Percentiles rank a stretch among this genome's conserved stretches.
Evolutionary conservation across 2,797 vertebrate species (phyloP).

Genomic region (Urosaurus nigricauda): DNA sequence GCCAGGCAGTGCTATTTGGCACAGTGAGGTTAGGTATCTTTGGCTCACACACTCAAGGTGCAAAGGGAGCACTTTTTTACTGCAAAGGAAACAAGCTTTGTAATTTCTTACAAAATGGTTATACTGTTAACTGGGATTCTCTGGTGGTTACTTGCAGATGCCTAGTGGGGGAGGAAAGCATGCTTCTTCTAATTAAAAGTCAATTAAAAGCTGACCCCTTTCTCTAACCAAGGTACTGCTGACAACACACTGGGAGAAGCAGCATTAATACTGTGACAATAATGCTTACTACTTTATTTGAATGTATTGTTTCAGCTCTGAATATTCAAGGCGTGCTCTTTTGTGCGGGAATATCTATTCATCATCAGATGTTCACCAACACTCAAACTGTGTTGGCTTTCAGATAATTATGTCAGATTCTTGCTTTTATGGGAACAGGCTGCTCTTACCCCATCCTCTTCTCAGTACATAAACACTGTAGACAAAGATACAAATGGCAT

Average conservation of each 20-base stretch:
- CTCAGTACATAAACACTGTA: not conserved
- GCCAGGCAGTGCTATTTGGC: not conserved
- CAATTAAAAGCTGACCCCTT: slow-evolving; percentile 55
- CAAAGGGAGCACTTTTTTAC: not conserved
- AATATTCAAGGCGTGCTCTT: not conserved
- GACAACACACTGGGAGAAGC: not conserved
- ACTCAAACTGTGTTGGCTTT: not conserved
- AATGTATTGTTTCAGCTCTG: slow-evolving; percentile 3
- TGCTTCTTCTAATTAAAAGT: slow-evolving; percentile 53
- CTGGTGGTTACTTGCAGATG: slow-evolving; percentile 27
- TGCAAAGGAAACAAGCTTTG: not conserved
- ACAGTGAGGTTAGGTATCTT: not conserved
- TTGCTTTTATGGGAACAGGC: not conserved
- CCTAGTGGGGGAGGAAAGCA: slow-evolving; percentile 9
- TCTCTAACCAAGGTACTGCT: not conserved
- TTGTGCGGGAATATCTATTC: not conserved
- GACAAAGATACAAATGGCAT: not conserved
- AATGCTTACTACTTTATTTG: slow-evolving; percentile 14
- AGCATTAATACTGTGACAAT: not conserved
- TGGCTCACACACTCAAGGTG: not conserved
- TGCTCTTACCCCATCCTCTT: not conserved
- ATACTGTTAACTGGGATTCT: slow-evolving; percentile 27
- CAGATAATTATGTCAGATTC: not conserved
- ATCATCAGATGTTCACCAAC: not conserved
- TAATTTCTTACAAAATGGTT: not conserved